Evolutionary conservation across 2,888 invertebrate species (phyloP).

Genomic region (Pasiphila rectangulata): DNA sequence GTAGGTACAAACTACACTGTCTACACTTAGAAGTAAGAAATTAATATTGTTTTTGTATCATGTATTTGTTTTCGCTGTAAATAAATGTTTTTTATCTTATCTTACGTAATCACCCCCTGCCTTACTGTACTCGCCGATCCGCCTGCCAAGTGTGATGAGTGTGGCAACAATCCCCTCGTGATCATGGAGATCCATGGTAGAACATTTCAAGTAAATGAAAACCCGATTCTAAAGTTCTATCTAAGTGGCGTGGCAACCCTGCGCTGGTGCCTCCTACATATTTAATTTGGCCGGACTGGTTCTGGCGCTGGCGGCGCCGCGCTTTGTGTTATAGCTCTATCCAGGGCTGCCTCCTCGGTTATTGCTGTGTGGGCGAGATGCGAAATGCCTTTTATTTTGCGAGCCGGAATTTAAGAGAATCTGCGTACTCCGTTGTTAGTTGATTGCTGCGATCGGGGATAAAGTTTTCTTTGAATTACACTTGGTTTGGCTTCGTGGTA

Average conservation of each 20-base stretch:
- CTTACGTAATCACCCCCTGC: neutral
- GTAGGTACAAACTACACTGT: too few relatives aligned
- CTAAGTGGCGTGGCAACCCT: conserved; percentile 57
- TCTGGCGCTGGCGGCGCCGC: conserved; percentile 65
- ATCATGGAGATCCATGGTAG: too few relatives aligned
- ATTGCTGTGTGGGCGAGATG: conserved; percentile 32
- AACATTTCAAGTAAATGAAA: too few relatives aligned
- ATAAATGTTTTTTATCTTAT: neutral
- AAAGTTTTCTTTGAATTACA: conserved; percentile 18
- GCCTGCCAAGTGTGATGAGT: too few relatives aligned
- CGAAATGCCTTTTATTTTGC: conserved; percentile 26
- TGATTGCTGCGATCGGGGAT: conserved; percentile 21
- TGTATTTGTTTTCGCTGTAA: too few relatives aligned
- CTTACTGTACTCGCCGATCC: neutral
- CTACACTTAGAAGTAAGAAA: too few relatives aligned
- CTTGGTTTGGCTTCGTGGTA: conserved; percentile 12
- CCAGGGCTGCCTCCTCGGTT: conserved; percentile 34
- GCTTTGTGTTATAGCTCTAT: conserved; percentile 78
- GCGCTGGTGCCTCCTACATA: conserved; percentile 76
- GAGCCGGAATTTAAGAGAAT: conserved; percentile 20
- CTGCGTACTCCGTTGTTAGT: conserved; percentile 19
- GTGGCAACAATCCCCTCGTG: too few relatives aligned
- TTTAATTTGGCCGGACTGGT: conserved; percentile 80
- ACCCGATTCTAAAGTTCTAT: too few relatives aligned
- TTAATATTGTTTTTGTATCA: too few relatives aligned